Evolutionary conservation across 2,113 vertebrate species (phyloP).

Genomic region (Oceanodroma tethys): DNA sequence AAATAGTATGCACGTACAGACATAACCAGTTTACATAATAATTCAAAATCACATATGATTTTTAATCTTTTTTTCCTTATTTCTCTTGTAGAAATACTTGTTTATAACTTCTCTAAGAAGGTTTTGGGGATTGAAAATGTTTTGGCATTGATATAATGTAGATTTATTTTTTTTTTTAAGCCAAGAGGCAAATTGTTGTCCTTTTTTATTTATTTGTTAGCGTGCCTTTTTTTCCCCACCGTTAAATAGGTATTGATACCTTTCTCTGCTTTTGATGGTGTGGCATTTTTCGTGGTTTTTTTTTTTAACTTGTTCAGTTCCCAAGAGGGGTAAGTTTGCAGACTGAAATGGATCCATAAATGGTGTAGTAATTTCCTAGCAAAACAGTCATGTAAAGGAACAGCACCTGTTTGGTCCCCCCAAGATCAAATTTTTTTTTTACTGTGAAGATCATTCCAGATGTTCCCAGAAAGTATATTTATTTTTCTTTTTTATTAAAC

Average conservation of each 20-base stretch:
- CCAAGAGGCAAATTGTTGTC: background rate
- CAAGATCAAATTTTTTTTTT: background rate
- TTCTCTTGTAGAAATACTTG: background rate
- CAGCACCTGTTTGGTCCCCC: background rate
- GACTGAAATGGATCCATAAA: background rate
- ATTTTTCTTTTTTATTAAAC: background rate
- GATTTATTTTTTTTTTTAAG: background rate
- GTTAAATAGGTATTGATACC: background rate
- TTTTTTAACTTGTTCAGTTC: background rate
- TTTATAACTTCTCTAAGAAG: background rate
- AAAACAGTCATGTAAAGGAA: background rate
- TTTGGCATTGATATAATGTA: background rate
- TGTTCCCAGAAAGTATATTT: background rate
- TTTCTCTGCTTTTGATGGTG: background rate
- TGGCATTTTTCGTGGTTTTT: background rate
- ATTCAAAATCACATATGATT: background rate
- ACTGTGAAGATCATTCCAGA: background rate
- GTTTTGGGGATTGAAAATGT: background rate
- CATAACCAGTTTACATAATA: background rate
- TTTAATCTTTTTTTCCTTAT: background rate
- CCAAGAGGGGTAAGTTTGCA: background rate
- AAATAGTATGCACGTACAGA: background rate
- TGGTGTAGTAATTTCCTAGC: background rate
- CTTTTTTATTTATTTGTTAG: background rate
- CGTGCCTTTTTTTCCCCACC: background rate